These are phyloP conservation scores for Drosophila equinoxialis DNA, from an alignment of 1,140 invertebrate genomes.

Conservation along the genomic window DNA sequence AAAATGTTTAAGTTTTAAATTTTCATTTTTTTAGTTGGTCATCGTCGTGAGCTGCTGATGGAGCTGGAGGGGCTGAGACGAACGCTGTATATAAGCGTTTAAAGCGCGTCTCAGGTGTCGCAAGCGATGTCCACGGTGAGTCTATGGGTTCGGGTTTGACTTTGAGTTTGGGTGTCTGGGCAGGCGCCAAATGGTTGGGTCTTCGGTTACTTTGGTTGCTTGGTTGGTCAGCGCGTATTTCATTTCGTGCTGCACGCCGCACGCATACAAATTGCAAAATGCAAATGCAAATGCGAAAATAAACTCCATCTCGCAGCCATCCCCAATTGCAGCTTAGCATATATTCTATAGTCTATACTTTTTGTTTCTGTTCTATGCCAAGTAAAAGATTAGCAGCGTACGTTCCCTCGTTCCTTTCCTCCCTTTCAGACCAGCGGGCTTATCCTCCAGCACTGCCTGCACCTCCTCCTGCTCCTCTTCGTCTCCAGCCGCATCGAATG, in stretches of 20 bases:
- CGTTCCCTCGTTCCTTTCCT: no score
- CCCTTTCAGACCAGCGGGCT: no score
- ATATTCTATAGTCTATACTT: background rate
- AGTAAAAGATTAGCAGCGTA: no score
- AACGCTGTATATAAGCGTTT: background rate
- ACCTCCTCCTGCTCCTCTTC: background rate
- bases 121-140: slow-evolving; percentile 29
- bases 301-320: slow-evolving; percentile 21
- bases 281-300: slow-evolving; percentile 57
- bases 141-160: background rate
- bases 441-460: no score
- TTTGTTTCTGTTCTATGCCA: slow-evolving; percentile 5
- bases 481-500: slow-evolving; percentile 53
- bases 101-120: slow-evolving; percentile 24
- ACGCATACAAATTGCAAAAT: slow-evolving; percentile 69
- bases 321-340: slow-evolving; percentile 19
- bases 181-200: slow-evolving; percentile 66
- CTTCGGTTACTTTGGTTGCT: no score
- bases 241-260: slow-evolving; percentile 50
- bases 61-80: slow-evolving; percentile 6
- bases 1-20: slow-evolving; percentile 59
- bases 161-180: slow-evolving; percentile 18
- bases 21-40: slow-evolving; percentile 47
- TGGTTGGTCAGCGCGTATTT: slow-evolving; percentile 44
- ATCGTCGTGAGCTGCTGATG: slow-evolving; percentile 30